Evolutionary conservation across 2,888 invertebrate genomes (phyloP).

Genomic region (Mythimna ferrago): DNA sequence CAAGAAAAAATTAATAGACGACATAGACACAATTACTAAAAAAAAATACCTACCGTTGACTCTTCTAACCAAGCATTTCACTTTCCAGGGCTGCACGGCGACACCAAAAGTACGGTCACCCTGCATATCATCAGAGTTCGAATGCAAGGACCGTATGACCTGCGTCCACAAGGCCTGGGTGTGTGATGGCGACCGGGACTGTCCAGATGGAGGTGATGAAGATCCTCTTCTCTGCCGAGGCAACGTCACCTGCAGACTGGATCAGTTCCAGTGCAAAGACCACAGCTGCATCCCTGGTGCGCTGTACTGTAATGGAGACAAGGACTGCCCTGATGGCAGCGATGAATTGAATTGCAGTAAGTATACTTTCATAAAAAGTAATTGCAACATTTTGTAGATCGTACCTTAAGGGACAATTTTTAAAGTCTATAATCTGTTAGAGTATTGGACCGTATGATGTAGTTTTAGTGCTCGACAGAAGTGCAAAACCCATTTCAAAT

Average conservation of each 20-base stretch:
- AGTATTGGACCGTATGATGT: neutral
- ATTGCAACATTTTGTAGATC: neutral
- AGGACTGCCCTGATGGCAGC: slow-evolving; percentile 96
- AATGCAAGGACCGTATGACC: slow-evolving; percentile 95
- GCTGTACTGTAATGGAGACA: slow-evolving; percentile 95
- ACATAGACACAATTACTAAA: too few relatives aligned
- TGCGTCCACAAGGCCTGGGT: slow-evolving; percentile 96
- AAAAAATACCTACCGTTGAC: neutral
- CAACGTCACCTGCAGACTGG: slow-evolving; percentile 94
- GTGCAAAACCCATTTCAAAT: neutral
- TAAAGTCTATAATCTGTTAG: neutral
- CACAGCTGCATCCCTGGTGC: slow-evolving; percentile 95
- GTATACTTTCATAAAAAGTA: slow-evolving; percentile 67
- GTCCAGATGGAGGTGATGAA: slow-evolving; percentile 96
- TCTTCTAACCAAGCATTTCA: slow-evolving; percentile 21
- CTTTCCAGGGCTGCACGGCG: slow-evolving; percentile 91
- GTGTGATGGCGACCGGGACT: slow-evolving; percentile 96
- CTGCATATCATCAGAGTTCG: slow-evolving; percentile 94
- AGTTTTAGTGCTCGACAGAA: neutral
- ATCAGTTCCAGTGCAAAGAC: slow-evolving; percentile 97
- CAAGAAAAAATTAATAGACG: neutral
- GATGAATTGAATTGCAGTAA: slow-evolving; percentile 96
- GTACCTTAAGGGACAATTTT: neutral
- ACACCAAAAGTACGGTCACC: slow-evolving; percentile 90
- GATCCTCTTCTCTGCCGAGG: slow-evolving; percentile 91